These are phyloP conservation scores for Odontocolon sp. DNA, from an alignment of 2,888 invertebrate genomes.

Conservation along the genomic window DNA sequence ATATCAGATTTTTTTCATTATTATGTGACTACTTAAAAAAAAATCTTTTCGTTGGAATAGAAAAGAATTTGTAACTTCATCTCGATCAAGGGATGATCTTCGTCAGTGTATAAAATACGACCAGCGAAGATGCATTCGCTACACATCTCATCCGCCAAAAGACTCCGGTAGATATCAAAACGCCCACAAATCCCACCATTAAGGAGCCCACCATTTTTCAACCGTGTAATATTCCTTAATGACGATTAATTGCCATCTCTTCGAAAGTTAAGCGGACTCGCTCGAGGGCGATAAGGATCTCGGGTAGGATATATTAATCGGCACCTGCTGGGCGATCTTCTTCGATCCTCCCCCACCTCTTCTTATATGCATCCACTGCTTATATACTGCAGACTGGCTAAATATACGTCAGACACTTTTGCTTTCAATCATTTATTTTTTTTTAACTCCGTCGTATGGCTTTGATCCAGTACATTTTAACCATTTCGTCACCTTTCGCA, in stretches of 20 bases:
- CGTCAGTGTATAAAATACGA: conserved; percentile 13
- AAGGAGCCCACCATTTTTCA: conserved; percentile 64
- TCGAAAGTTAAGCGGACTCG: conserved; percentile 38
- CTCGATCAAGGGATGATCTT: conserved; percentile 48
- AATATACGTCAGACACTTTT: neutral
- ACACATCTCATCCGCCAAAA: neutral
- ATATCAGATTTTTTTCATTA: too few relatives aligned
- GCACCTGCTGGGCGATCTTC: conserved; percentile 61
- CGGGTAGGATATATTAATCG: conserved; percentile 60
- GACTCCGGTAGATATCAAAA: conserved; percentile 32
- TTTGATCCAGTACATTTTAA: neutral
- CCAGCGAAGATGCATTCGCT: conserved; percentile 8
- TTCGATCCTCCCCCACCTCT: conserved; percentile 20
- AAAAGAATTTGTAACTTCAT: neutral
- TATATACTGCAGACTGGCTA: neutral
- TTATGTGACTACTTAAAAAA: too few relatives aligned
- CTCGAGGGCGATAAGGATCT: conserved; percentile 59
- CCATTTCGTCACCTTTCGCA: conserved; percentile 16
- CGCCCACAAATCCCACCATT: conserved; percentile 63
- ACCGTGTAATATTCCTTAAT: conserved; percentile 68
- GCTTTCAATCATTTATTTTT: neutral
- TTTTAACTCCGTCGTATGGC: too few relatives aligned
- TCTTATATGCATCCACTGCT: neutral
- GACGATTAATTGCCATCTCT: conserved; percentile 66
- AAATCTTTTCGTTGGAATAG: too few relatives aligned